Evolutionary conservation across 2,888 invertebrate species (phyloP).

Genomic region (Phengaris arion): DNA sequence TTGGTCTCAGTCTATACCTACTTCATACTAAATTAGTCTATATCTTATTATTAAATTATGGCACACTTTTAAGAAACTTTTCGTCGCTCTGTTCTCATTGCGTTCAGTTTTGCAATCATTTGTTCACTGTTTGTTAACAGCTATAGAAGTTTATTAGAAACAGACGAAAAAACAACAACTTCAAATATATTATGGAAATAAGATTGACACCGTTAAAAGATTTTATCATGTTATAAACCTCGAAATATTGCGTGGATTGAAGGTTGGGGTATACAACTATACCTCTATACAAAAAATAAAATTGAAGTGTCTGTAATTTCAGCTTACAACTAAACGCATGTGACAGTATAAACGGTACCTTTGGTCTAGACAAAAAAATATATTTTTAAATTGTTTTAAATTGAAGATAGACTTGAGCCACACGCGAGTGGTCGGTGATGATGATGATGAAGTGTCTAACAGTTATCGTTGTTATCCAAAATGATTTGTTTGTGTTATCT

Average conservation of each 20-base stretch:
- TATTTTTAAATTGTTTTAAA: no score
- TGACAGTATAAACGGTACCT: no score
- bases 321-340: no score
- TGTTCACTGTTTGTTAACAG: slow-evolving; percentile 7
- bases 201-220: background rate
- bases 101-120: slow-evolving; percentile 6
- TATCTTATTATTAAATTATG: background rate
- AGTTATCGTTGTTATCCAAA: background rate
- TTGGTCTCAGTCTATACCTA: no score
- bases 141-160: slow-evolving; percentile 7
- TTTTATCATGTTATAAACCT: background rate
- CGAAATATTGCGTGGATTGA: no score
- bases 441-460: background rate
- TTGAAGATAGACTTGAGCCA: no score
- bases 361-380: no score
- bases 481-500: slow-evolving; percentile 21
- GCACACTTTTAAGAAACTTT: slow-evolving; percentile 9
- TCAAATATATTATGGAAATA: background rate
- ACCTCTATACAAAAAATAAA: no score
- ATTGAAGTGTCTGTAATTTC: no score
- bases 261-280: no score
- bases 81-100: slow-evolving; percentile 9
- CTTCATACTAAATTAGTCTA: no score
- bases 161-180: slow-evolving; percentile 11
- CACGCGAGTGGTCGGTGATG: no score